These are phyloP conservation scores for Lepilemur ruficaudatus DNA, from an alignment of 2,797 vertebrate genomes.

Conservation along the genomic window DNA sequence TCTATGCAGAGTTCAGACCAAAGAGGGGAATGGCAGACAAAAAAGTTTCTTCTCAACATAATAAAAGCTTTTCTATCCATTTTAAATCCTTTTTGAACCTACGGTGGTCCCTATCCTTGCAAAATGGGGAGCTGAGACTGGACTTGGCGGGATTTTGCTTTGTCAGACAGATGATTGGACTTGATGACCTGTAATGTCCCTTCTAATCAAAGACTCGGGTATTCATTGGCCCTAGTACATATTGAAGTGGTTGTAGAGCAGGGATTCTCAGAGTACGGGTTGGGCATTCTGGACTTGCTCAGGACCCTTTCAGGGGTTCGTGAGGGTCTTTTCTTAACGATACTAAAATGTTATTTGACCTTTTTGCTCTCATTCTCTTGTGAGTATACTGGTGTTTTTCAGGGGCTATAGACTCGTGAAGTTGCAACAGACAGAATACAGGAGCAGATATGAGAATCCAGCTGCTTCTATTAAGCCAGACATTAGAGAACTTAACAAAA, in stretches of 20 bases:
- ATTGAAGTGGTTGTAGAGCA: neutral
- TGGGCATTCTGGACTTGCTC: neutral
- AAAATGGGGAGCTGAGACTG: neutral
- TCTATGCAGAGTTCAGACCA: neutral
- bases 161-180: neutral
- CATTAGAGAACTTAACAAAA: neutral
- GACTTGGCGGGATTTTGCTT: neutral
- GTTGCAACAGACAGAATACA: neutral
- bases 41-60: neutral
- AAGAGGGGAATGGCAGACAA: neutral
- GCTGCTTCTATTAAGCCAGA: neutral
- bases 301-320: neutral
- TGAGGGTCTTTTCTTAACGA: neutral
- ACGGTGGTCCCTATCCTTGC: neutral
- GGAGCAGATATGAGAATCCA: neutral
- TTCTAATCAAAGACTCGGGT: neutral
- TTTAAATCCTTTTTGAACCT: neutral
- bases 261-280: neutral
- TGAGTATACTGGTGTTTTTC: neutral
- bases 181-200: neutral
- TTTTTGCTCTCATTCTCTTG: neutral
- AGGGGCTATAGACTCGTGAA: neutral
- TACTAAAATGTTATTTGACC: neutral
- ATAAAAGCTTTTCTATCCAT: neutral
- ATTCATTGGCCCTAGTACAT: neutral